These are phyloP conservation scores for Drosophila eohydei DNA, from an alignment of 2,888 invertebrate species.

Conservation along the genomic window DNA sequence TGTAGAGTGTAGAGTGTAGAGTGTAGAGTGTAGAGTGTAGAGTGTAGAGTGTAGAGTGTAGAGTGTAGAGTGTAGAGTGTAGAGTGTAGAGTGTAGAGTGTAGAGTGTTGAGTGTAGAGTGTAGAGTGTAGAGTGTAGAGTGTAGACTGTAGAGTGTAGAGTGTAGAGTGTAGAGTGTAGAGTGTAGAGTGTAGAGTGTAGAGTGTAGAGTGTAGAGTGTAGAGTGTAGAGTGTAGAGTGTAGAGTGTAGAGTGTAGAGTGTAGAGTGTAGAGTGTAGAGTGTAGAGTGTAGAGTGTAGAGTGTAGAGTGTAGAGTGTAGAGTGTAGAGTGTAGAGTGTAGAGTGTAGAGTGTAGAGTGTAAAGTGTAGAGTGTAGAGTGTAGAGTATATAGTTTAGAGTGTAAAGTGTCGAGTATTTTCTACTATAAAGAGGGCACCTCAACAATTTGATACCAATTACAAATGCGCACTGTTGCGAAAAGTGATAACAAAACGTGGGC, in stretches of 20 bases:
- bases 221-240: neutral
- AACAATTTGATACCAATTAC: conserved; percentile 9
- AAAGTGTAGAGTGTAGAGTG: neutral
- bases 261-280: neutral
- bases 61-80: neutral
- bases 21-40: neutral
- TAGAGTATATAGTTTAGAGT: neutral
- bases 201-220: neutral
- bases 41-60: neutral
- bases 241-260: neutral
- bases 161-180: neutral
- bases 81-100: neutral
- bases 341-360: neutral
- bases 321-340: neutral
- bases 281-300: neutral
- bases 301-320: neutral
- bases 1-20: neutral
- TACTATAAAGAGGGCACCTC: conserved; percentile 9
- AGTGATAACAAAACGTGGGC: conserved; percentile 21
- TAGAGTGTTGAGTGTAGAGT: neutral
- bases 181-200: neutral
- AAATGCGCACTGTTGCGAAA: conserved; percentile 10
- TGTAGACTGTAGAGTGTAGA: neutral
- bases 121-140: neutral
- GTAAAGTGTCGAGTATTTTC: neutral